phyloP scores from a whole-genome alignment of 2,888 invertebrate genomes.

The Embidobia sp. region DNA sequence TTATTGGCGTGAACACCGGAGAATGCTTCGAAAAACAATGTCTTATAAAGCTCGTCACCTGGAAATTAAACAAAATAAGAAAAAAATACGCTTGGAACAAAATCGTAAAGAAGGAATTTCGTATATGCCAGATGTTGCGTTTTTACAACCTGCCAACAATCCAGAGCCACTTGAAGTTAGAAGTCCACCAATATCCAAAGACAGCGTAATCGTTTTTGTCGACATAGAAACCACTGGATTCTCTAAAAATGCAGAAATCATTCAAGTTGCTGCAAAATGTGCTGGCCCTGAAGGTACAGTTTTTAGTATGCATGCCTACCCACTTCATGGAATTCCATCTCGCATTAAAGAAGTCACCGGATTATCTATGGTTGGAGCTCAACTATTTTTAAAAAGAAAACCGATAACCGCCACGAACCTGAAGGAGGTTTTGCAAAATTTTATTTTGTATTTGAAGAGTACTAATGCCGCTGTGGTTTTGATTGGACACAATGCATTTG shows the following conservation, averaged over 20 bases:
- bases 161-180: background rate
- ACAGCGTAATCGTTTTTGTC: constrained; percentile 6
- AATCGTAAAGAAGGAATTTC: constrained; percentile 18
- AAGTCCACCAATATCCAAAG: background rate
- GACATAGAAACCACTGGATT: constrained; percentile 24
- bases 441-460: constrained; percentile 21
- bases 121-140: constrained; percentile 23
- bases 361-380: constrained; percentile 21
- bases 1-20: constrained; percentile 9
- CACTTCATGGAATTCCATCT: constrained; percentile 17
- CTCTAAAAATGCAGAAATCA: constrained; percentile 12
- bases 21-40: background rate
- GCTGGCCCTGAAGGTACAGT: background rate
- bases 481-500: constrained; percentile 32
- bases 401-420: constrained; percentile 16
- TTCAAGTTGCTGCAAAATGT: constrained; percentile 29
- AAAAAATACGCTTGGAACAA: constrained; percentile 22
- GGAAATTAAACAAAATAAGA: constrained; percentile 2
- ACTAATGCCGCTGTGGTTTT: constrained; percentile 23
- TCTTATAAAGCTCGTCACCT: constrained; percentile 17
- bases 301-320: constrained; percentile 26
- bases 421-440: background rate
- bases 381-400: constrained; percentile 15
- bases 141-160: constrained; percentile 4
- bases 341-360: constrained; percentile 19